A percentile compares a stretch with the other conserved stretches of the same genome.
Evolutionary conservation across 2,888 invertebrate genomes (phyloP).

Genomic region (Sipha maydis): DNA sequence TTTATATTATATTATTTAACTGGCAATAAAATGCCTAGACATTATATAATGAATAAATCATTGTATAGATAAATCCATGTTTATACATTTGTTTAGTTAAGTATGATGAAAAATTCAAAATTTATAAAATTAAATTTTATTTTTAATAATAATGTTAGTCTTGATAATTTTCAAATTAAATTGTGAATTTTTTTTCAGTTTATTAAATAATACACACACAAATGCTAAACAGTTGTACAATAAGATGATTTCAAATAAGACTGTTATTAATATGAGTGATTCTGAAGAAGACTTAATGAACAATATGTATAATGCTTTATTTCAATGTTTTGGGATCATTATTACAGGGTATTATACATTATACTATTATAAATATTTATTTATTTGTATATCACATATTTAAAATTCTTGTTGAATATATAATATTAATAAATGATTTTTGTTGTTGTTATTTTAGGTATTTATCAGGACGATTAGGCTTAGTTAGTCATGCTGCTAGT

Average conservation of each 20-base stretch:
- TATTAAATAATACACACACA: slow-evolving; percentile 40
- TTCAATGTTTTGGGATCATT: slow-evolving; percentile 92
- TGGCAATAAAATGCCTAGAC: too few relatives aligned
- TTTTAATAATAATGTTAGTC: neutral
- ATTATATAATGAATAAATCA: neutral
- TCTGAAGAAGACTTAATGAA: slow-evolving; percentile 71
- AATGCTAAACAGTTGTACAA: slow-evolving; percentile 34
- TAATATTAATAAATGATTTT: neutral
- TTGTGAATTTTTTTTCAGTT: slow-evolving; percentile 26
- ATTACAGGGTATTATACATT: slow-evolving; percentile 79
- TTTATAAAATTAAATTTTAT: neutral
- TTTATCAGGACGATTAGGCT: slow-evolving; percentile 83
- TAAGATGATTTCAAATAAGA: slow-evolving; percentile 59
- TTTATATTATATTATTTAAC: too few relatives aligned
- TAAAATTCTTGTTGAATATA: slow-evolving; percentile 44
- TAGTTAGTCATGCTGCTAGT: slow-evolving; percentile 84
- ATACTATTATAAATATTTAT: neutral
- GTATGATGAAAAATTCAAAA: too few relatives aligned
- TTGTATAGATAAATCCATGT: neutral
- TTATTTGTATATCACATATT: slow-evolving; percentile 2
- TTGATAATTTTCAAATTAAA: neutral
- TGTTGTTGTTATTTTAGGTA: slow-evolving; percentile 73
- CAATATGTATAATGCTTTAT: slow-evolving; percentile 88
- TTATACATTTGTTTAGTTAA: too few relatives aligned
- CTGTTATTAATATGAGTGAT: slow-evolving; percentile 8